phyloP scores from a whole-genome alignment of 1,140 invertebrate species.

The Eurosta solidaginis region DNA sequence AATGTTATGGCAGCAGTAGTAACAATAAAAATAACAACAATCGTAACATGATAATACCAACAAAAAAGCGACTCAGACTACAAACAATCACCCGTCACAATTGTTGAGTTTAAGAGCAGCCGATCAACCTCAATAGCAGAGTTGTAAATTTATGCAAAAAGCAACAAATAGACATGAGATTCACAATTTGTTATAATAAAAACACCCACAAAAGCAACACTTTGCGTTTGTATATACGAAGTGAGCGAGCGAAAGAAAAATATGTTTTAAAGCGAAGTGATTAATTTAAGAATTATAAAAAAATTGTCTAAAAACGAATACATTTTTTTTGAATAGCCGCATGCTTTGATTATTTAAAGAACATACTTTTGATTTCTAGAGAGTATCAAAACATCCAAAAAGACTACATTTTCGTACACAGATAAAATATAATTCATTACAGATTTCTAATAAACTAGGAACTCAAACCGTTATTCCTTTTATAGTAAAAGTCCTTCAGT shows the following conservation, averaged over 20 bases:
- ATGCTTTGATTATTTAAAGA: no score
- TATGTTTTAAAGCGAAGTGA: not conserved
- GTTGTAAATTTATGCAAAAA: conserved; percentile 9
- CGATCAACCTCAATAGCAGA: not conserved
- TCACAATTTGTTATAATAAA: conserved; percentile 12
- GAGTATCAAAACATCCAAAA: no score
- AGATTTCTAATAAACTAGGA: no score
- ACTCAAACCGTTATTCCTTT: no score
- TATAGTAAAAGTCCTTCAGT: no score
- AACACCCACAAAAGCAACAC: not conserved
- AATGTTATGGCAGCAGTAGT: not conserved
- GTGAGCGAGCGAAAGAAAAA: not conserved
- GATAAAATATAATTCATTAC: no score
- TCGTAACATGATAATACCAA: not conserved
- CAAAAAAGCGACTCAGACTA: not conserved
- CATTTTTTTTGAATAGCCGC: no score
- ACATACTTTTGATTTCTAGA: no score
- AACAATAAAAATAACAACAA: not conserved
- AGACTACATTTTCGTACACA: no score
- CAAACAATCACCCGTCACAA: not conserved
- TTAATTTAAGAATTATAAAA: not conserved
- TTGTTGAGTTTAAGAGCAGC: not conserved
- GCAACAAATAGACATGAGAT: not conserved
- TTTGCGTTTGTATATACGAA: not conserved
- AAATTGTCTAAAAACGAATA: not conserved